Conservation (phyloP, 2,888 invertebrate species). For the Octonoba sinensis region DNA sequence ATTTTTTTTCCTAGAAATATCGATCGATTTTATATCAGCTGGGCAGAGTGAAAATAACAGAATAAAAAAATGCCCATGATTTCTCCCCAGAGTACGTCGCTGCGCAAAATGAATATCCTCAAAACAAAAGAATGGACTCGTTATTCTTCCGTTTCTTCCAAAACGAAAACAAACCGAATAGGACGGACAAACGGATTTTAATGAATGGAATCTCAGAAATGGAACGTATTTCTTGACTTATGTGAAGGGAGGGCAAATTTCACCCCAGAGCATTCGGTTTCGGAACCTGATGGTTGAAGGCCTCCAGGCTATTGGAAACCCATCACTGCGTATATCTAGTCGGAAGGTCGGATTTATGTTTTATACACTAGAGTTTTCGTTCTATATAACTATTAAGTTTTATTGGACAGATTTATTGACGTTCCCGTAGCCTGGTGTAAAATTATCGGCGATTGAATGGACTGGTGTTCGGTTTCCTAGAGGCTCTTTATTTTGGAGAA, state of each 20-base stretch:
- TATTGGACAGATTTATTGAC: slow-evolving; percentile 38
- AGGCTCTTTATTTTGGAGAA: background rate
- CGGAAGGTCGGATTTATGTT: slow-evolving; percentile 24
- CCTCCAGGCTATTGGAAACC: slow-evolving; percentile 27
- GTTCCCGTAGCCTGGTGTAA: slow-evolving; percentile 7
- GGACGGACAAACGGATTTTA: slow-evolving; percentile 8
- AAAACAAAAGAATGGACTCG: too few species aligned
- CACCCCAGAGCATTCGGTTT: slow-evolving; percentile 3
- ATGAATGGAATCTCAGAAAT: slow-evolving; percentile 27
- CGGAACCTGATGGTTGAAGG: too few species aligned
- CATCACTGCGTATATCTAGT: slow-evolving; percentile 20
- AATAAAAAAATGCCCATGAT: too few species aligned
- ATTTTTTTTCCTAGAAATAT: too few species aligned
- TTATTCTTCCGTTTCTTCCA: too few species aligned
- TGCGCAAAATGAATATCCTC: too few species aligned
- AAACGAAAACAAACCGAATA: too few species aligned
- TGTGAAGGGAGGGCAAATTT: background rate
- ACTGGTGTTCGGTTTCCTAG: background rate
- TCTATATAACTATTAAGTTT: slow-evolving; percentile 7
- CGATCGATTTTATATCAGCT: too few species aligned
- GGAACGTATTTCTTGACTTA: too few species aligned
- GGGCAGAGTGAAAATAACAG: too few species aligned
- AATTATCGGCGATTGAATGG: slow-evolving; percentile 23
- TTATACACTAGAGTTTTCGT: background rate
- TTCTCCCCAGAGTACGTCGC: too few species aligned